Evolutionary conservation across 2,113 vertebrate species (phyloP).

Genomic region (Sapajus apella): DNA sequence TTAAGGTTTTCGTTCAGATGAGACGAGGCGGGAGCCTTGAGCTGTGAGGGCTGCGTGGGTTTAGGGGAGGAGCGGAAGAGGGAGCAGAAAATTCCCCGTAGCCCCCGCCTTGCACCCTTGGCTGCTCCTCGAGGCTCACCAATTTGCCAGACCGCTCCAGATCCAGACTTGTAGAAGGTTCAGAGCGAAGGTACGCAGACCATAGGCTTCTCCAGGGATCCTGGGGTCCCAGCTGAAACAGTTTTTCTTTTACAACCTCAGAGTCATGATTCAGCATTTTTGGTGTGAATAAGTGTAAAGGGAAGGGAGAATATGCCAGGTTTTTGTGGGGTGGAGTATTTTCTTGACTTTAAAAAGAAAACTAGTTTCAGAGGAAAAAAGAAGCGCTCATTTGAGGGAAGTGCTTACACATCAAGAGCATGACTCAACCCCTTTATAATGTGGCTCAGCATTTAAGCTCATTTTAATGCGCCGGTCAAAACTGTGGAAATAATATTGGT

Average conservation of each 20-base stretch:
- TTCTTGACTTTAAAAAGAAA: not conserved
- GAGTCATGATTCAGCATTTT: slow-evolving; percentile 81
- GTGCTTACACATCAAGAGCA: not conserved
- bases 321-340: not conserved
- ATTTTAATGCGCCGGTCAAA: not conserved
- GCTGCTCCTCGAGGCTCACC: not conserved
- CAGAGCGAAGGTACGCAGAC: not conserved
- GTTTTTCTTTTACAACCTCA: slow-evolving; percentile 17
- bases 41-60: not conserved
- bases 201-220: not conserved
- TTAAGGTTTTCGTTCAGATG: not conserved
- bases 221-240: not conserved
- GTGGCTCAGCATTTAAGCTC: not conserved
- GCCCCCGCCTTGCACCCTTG: not conserved
- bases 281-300: not conserved
- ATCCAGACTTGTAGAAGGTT: not conserved
- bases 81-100: not conserved
- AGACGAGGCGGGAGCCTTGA: not conserved
- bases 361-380: not conserved
- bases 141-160: not conserved
- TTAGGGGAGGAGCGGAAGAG: not conserved
- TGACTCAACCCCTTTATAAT: not conserved
- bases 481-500: not conserved
- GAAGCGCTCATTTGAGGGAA: not conserved
- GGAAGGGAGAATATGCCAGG: not conserved